Percentiles rank a stretch among this genome's conserved stretches.
Evolutionary conservation across 2,888 invertebrate genomes (phyloP).

Genomic region (Andrena bicolor): DNA sequence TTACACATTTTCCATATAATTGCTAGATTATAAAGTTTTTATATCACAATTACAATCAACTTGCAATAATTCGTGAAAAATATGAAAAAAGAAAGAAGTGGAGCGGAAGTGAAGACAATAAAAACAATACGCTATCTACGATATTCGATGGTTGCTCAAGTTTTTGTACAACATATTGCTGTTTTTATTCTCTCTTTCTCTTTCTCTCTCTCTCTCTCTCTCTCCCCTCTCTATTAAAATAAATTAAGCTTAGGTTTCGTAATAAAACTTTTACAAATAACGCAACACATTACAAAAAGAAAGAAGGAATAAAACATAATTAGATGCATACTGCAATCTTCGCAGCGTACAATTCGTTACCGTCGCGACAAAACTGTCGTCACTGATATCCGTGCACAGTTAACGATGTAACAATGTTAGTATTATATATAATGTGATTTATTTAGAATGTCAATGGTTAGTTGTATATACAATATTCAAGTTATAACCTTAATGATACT

Average conservation of each 20-base stretch:
- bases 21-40: conserved; percentile 12
- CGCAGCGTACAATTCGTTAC: conserved; percentile 48
- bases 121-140: conserved; percentile 16
- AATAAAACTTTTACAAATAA: conserved; percentile 26
- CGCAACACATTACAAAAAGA: conserved; percentile 22
- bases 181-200: background rate
- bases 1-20: conserved; percentile 31
- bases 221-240: background rate
- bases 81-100: conserved; percentile 2
- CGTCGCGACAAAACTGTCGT: conserved; percentile 48
- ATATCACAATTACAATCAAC: conserved; percentile 29
- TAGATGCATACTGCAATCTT: conserved; percentile 43
- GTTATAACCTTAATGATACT: conserved; percentile 77
- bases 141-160: conserved; percentile 11
- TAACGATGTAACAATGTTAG: conserved; percentile 59
- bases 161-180: conserved; percentile 17
- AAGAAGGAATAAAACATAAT: conserved; percentile 45
- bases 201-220: too few species aligned
- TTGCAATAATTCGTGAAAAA: conserved; percentile 8
- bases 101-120: conserved; percentile 22
- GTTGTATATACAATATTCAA: conserved; percentile 82
- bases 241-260: conserved; percentile 3
- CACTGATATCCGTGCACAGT: conserved; percentile 43
- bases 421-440: conserved; percentile 74
- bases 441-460: conserved; percentile 81